Evolutionary conservation across 2,113 vertebrate species (phyloP).

Genomic region (Damaliscus lunatus): DNA sequence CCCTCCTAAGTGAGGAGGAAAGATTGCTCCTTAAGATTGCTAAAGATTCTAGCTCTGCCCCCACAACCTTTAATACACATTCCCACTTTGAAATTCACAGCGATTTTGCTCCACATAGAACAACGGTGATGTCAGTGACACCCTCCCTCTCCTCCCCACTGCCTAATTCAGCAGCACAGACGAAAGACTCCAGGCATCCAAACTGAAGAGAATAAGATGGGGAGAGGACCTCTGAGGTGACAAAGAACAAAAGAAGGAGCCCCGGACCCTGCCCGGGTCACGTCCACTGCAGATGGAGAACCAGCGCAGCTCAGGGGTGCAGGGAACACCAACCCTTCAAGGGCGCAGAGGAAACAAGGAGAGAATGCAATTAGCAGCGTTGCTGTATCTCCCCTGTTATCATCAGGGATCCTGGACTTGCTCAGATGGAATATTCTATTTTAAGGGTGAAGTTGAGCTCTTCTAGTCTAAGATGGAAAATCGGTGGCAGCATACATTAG

Average conservation of each 20-base stretch:
- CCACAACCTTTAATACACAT: neutral
- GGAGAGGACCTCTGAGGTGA: constrained; percentile 10
- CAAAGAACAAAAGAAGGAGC: neutral
- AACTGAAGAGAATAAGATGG: constrained; percentile 30
- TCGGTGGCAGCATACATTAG: neutral
- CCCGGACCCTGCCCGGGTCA: neutral
- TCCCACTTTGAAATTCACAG: constrained; percentile 31
- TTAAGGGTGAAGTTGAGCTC: constrained; percentile 44
- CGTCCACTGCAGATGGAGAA: constrained; percentile 46
- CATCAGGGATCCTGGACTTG: constrained; percentile 36
- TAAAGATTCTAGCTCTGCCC: neutral
- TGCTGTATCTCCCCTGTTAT: neutral
- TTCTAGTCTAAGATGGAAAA: constrained; percentile 13
- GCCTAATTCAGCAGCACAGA: neutral
- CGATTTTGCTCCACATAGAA: neutral
- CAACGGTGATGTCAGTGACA: neutral
- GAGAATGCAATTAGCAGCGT: constrained; percentile 45
- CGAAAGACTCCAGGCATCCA: constrained; percentile 41
- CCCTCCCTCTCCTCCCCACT: neutral
- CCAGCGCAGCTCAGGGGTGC: constrained; percentile 9
- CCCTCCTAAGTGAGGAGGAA: neutral
- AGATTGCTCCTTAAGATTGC: neutral
- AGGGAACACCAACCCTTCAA: constrained; percentile 40
- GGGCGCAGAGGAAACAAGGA: constrained; percentile 26
- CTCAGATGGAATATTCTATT: constrained; percentile 59